Percentiles rank a stretch among this genome's conserved stretches.
phyloP scores from a whole-genome alignment of 2,113 vertebrate species.

The Zosterops hypoxanthus region DNA sequence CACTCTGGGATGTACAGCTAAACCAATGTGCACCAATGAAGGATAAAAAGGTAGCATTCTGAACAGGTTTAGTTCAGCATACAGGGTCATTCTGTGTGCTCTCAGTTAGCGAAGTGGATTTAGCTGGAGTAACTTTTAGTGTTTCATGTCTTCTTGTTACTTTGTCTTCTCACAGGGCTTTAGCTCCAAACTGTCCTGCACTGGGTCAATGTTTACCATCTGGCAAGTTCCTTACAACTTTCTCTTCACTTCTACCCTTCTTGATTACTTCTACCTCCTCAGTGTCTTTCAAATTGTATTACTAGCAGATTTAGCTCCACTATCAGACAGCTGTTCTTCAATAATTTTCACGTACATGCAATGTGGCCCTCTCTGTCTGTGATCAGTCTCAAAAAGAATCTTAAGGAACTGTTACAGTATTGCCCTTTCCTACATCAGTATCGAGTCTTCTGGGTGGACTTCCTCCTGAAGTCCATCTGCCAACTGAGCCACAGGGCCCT shows the following conservation, averaged over 20 bases:
- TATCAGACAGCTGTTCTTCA: background rate
- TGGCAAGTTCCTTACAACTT: background rate
- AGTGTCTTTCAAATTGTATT: background rate
- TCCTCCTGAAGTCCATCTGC: background rate
- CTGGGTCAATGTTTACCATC: accelerated
- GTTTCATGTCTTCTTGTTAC: background rate
- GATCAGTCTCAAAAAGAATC: background rate
- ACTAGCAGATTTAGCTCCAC: background rate
- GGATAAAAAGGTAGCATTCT: background rate
- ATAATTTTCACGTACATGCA: background rate
- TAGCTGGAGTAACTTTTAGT: background rate
- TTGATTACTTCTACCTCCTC: background rate
- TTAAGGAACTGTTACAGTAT: background rate
- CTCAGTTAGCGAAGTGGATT: background rate
- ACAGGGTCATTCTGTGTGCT: background rate
- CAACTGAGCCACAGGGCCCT: background rate
- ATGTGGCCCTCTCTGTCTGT: background rate
- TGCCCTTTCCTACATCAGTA: background rate
- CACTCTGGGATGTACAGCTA: background rate
- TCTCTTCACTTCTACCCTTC: background rate
- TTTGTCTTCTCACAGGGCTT: background rate
- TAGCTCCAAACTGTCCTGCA: background rate
- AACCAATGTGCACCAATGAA: background rate
- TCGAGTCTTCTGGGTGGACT: background rate
- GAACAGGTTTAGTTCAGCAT: background rate